These are phyloP conservation scores for Machaerirhynchus nigripectus DNA, from an alignment of 2,113 vertebrate genomes.

Conservation along the genomic window DNA sequence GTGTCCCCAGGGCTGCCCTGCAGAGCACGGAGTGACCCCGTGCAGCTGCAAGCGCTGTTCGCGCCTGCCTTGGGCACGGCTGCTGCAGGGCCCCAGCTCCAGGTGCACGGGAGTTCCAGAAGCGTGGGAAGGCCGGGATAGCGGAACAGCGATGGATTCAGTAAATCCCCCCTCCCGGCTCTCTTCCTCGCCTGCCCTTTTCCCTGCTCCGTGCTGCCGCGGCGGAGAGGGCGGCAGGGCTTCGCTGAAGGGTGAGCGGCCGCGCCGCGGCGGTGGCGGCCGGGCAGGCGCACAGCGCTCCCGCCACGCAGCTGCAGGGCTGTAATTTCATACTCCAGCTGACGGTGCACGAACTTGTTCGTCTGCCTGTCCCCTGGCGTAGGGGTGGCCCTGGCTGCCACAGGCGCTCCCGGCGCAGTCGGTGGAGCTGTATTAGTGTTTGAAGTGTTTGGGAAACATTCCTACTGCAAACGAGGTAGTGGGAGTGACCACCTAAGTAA, in stretches of 20 bases:
- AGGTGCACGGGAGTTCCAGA: fast-evolving
- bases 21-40: not conserved
- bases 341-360: not conserved
- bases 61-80: not conserved
- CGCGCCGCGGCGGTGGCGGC: fast-evolving
- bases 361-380: not conserved
- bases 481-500: not conserved
- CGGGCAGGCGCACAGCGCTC: fast-evolving
- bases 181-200: not conserved
- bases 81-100: not conserved
- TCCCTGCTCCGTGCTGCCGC: not conserved
- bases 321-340: constrained; percentile 60
- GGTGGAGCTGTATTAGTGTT: not conserved
- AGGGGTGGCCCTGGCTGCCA: not conserved
- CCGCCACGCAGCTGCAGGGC: constrained; percentile 11
- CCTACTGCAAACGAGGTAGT: not conserved
- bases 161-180: not conserved
- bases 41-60: fast-evolving
- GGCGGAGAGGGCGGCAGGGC: fast-evolving
- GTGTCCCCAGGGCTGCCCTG: not conserved
- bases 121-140: fast-evolving
- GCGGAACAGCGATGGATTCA: not conserved
- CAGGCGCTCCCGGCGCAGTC: fast-evolving
- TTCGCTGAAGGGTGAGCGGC: not conserved
- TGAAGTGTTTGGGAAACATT: not conserved